Conservation (phyloP, 2,113 vertebrate species). For the human (Homo sapiens) region DNA sequence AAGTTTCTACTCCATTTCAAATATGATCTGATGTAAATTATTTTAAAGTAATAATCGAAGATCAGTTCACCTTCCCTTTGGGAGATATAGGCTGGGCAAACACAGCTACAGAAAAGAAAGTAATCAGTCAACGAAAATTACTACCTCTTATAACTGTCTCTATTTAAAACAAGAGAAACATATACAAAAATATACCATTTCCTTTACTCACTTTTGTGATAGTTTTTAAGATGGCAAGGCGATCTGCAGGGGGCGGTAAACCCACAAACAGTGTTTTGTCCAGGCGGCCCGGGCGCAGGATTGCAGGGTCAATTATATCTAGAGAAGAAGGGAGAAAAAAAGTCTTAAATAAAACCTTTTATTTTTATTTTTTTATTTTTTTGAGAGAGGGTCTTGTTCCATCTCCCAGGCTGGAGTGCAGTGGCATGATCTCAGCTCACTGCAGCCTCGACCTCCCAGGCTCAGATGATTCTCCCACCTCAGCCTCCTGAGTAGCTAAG, state of each 20-base stretch:
- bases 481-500: no score
- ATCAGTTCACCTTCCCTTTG: background rate
- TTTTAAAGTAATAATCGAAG: background rate
- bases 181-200: background rate
- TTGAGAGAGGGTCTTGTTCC: no score
- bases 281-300: constrained; percentile 94
- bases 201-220: constrained; percentile 92
- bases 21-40: background rate
- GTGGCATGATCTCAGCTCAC: no score
- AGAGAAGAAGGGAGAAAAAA: background rate
- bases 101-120: background rate
- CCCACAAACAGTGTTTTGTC: constrained; percentile 97
- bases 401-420: no score
- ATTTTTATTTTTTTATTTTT: no score
- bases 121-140: background rate
- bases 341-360: background rate
- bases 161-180: background rate
- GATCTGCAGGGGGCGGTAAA: constrained; percentile 91
- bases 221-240: constrained; percentile 93
- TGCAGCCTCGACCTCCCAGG: no score
- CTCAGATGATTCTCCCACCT: no score
- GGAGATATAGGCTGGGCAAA: background rate
- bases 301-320: constrained; percentile 97
- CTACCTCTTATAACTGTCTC: background rate
- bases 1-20: background rate